These are phyloP conservation scores for Typhlichthys subterraneus DNA, from an alignment of 2,797 vertebrate genomes.

Conservation along the genomic window DNA sequence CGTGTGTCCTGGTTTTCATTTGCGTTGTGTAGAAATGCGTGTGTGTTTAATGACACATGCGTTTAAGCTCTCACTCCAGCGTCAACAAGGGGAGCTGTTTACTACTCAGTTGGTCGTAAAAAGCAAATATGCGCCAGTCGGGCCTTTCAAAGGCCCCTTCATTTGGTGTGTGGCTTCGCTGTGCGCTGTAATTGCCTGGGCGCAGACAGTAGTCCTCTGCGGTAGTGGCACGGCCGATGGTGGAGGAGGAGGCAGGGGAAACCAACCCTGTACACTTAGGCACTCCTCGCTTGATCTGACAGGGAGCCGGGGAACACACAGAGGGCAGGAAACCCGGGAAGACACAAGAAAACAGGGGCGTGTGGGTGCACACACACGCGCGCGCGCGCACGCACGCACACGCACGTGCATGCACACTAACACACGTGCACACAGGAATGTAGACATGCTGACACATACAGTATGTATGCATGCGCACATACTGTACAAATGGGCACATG, in stretches of 20 bases:
- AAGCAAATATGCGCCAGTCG: constrained; percentile 72
- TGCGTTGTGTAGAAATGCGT: constrained; percentile 13
- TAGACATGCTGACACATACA: constrained; percentile 18
- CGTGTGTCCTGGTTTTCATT: constrained; percentile 7
- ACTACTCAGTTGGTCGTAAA: constrained; percentile 74
- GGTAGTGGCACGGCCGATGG: constrained; percentile 47
- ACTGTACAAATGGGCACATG: constrained; percentile 8
- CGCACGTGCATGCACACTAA: neutral
- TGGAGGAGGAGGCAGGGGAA: constrained; percentile 52
- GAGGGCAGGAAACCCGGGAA: constrained; percentile 44
- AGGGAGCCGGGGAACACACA: constrained; percentile 37
- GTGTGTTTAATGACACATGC: constrained; percentile 62
- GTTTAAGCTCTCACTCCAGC: constrained; percentile 58
- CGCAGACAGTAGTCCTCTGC: constrained; percentile 64
- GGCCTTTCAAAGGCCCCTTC: constrained; percentile 74
- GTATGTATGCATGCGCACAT: neutral
- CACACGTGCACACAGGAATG: constrained; percentile 12
- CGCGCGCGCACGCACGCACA: constrained; percentile 1
- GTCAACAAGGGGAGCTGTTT: constrained; percentile 76
- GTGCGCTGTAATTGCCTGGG: constrained; percentile 63
- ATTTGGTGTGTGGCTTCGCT: constrained; percentile 64
- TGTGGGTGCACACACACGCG: constrained; percentile 14
- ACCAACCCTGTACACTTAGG: constrained; percentile 62
- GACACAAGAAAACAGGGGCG: constrained; percentile 5
- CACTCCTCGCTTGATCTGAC: constrained; percentile 55